phyloP scores from a whole-genome alignment of 2,797 vertebrate genomes.

The Sebastes vulpes region DNA sequence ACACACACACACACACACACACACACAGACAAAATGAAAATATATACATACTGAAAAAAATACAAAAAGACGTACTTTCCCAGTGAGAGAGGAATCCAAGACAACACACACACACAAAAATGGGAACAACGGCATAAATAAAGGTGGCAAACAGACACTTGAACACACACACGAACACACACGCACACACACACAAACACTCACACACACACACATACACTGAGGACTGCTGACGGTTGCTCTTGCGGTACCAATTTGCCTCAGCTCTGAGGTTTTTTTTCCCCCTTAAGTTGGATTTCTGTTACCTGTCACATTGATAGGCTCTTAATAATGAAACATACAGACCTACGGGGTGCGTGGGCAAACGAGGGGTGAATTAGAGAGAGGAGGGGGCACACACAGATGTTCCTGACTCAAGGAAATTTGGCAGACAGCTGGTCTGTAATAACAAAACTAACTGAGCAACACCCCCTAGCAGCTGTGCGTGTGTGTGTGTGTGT shows the following conservation, averaged over 20 bases:
- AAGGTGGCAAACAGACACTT: neutral
- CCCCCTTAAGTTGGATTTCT: constrained; percentile 41
- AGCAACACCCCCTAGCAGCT: constrained; percentile 63
- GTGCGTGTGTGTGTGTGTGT: constrained; percentile 1
- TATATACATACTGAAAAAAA: constrained; percentile 11
- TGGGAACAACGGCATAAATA: neutral
- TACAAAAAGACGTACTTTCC: neutral
- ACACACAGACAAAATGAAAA: neutral
- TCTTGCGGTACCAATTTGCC: constrained; percentile 36
- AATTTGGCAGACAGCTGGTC: constrained; percentile 72
- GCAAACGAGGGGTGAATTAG: neutral
- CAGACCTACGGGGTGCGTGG: neutral
- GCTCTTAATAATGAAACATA: constrained; percentile 57
- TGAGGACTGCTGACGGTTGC: constrained; percentile 41
- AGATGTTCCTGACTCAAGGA: constrained; percentile 61
- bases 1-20: constrained; percentile 7
- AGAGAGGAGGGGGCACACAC: constrained; percentile 10
- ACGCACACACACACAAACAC: neutral
- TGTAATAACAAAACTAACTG: constrained; percentile 69
- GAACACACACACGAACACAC: neutral
- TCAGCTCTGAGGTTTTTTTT: neutral
- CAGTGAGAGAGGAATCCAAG: neutral
- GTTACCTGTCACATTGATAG: constrained; percentile 55
- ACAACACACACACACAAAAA: neutral
- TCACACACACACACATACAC: neutral